Percentiles rank a stretch among this genome's conserved stretches.
These are phyloP conservation scores for Plecturocebus donacophilus DNA, from an alignment of 2,113 vertebrate genomes.

Conservation along the genomic window DNA sequence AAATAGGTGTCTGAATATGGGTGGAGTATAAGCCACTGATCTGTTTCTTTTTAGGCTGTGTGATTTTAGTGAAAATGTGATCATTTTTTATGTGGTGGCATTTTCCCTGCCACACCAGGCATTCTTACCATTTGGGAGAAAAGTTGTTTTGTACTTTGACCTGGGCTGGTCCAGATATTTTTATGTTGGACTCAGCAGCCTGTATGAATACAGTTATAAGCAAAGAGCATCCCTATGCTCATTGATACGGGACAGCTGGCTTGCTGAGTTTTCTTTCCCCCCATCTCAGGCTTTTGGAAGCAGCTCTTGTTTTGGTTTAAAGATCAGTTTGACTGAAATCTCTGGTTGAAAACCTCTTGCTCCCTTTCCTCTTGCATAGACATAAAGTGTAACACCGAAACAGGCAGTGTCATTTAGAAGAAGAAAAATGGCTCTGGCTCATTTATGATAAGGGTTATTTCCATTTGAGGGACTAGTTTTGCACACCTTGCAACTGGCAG, in stretches of 20 bases:
- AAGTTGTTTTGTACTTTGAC: neutral
- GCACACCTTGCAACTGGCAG: neutral
- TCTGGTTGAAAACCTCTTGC: neutral
- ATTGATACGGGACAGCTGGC: neutral
- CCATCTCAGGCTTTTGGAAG: neutral
- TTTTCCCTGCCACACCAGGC: neutral
- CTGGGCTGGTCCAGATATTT: neutral
- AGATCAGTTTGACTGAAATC: neutral
- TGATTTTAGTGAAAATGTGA: neutral
- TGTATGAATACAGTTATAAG: neutral
- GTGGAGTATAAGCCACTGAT: accelerated
- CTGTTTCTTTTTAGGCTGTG: too few species aligned
- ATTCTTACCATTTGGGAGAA: neutral
- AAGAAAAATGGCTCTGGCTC: neutral
- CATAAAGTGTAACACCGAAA: neutral
- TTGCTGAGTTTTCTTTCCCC: neutral
- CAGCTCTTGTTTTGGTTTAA: neutral
- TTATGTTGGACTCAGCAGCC: neutral
- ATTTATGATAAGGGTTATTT: too few species aligned
- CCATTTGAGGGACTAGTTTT: neutral
- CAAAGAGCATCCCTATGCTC: neutral
- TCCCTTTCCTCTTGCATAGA: neutral
- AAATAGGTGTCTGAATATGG: neutral
- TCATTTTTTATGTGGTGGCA: neutral
- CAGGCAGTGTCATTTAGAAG: too few species aligned